Conservation (phyloP, 2,797 vertebrate species). For the Cuculus canorus region DNA sequence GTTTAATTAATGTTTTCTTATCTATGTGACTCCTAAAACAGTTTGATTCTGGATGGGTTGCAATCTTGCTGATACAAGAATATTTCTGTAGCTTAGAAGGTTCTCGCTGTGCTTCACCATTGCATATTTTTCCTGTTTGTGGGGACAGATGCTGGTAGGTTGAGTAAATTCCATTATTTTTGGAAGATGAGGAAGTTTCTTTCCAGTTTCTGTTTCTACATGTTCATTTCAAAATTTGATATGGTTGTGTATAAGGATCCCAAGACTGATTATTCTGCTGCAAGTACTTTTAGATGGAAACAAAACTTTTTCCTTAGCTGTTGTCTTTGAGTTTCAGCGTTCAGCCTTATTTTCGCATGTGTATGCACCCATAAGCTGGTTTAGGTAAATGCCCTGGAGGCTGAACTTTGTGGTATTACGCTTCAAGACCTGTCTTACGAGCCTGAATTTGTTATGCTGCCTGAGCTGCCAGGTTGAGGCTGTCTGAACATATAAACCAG, state of each 20-base stretch:
- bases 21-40: neutral
- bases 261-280: neutral
- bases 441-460: constrained; percentile 1
- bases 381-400: neutral
- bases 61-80: neutral
- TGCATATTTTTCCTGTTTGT: neutral
- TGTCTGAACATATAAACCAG: neutral
- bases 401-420: neutral
- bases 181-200: neutral
- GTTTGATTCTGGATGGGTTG: constrained; percentile 18
- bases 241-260: neutral
- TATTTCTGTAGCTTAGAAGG: neutral
- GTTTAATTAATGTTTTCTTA: constrained; percentile 53
- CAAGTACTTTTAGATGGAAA: neutral
- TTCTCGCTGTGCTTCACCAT: neutral
- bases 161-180: neutral
- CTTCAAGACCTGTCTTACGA: neutral
- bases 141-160: neutral
- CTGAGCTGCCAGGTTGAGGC: neutral
- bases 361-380: neutral
- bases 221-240: neutral
- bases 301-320: neutral
- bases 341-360: neutral
- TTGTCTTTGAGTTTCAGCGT: neutral
- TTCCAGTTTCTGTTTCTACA: neutral